Base-by-base conservation (phyloP, 2,797 vertebrate species). In the Harpagifer antarcticus region DNA sequence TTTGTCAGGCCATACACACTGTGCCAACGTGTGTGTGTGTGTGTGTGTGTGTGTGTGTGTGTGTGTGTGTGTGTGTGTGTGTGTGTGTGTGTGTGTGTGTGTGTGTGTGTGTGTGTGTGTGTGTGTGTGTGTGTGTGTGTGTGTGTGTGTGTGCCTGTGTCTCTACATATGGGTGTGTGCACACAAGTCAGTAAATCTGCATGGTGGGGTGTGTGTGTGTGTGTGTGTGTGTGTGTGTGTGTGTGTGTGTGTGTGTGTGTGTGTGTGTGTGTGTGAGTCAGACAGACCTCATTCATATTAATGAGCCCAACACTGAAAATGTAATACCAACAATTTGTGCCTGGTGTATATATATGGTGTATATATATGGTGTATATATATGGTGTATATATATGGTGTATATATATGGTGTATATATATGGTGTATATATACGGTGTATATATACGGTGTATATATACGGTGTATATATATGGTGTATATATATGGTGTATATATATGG, bases 291-390 rank as follows among this genome's bases (percentile, higher is more conserved):
- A 90, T 95, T 89, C 91, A 94, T 94, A 91, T 94, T 93, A 92
- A 95, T 90, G 87, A 94, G 83, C 72, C 88, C 88, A 91, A 92
- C 86, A 72, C 90, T 94, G 82, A 94, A 94, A 93, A 85, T 92
- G 91, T 93, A 88, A 94, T 93, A 86, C 67, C 66, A 82, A 90
- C 76, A 86, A 88, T 92, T 91, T 91, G 86, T 89, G 86, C 86
- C 83, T 69, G 23, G 71, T 78, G 67, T 76, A 72, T 69, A 76
- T 87, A 71, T 74, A 10, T 42, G 74, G 23, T 3, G 23, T 23
- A 23, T 23, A 2, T 23, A 23, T 23, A 20, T 69, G 23, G 72
- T 77, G 67, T 76, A 72, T 69, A 75, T 87, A 72, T 74, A 10
- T 42, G 74, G 71, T 78, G 67, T 76, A 72, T 69, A 76, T 87